Base-by-base conservation (phyloP, 2,797 vertebrate species). In the Amblyraja radiata region DNA sequence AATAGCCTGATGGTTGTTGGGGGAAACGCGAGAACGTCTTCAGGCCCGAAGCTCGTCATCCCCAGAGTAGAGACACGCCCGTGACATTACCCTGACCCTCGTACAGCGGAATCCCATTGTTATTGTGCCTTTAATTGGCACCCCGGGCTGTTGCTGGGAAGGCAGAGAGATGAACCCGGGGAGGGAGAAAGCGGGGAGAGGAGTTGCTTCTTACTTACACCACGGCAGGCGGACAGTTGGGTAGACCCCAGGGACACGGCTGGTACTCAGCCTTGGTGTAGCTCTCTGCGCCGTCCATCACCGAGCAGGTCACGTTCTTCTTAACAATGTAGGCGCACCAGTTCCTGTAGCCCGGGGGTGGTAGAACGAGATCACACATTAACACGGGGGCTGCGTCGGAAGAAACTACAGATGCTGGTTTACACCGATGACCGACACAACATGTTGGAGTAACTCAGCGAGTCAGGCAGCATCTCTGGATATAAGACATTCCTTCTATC, bases 291-390 rank as follows among this genome's bases (percentile, higher is more conserved):
- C 97, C 97, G 94, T 97, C 98, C 94, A 97, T 95, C 77, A 99
- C 98, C 0, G 97, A 97, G 93, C 98, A 99, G 95, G 97, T 99
- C 95, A 98, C 98, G 93, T 99, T 99, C 96, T 96, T 98, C 95
- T 97, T 97, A 95, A 98, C 98, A 0, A 99, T 97, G 94, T 97
- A 97, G 36, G 99, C 99, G 95, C 99, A 99, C 98, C 98, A 98
- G 96, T 99, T 99, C 95, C 98, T 99, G 93, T 90, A 61, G 65
- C 54, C 46, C 46, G 46, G 28, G 28, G 32, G 28, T 6, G n/a
- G 63, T 54, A 54, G 46, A 68, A 25, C 39, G 7, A 46, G 77
- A 13, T 6, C 86, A 68, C 84, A 68, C 14, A 39, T 23, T n/a
- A 36, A 61, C 4, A 58, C 11, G 39, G 76, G 23, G 39, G 23